Conservation (phyloP, 2,888 invertebrate genomes). For the Protophormia terraenovae region DNA sequence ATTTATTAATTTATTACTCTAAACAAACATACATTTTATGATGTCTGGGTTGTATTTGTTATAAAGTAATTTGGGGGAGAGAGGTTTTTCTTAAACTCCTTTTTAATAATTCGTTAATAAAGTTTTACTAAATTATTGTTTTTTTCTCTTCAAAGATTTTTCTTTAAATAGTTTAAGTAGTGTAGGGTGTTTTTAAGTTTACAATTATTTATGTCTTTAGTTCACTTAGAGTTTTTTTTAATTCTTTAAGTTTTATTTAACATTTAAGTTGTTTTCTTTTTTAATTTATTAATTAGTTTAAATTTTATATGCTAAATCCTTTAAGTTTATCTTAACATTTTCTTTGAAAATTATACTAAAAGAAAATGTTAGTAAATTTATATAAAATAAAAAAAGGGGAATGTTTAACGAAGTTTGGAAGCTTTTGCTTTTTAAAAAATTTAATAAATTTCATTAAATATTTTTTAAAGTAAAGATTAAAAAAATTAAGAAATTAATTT, state of each 20-base stretch:
- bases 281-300: background rate
- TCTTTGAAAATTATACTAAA: background rate
- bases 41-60: conserved; percentile 1
- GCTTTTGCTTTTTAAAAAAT: no score
- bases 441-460: background rate
- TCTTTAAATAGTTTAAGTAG: background rate
- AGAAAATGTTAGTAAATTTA: background rate
- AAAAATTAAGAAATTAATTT: background rate
- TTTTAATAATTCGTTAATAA: background rate
- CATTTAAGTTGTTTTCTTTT: background rate
- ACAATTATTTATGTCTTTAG: background rate
- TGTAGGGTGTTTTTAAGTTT: background rate
- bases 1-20: conserved; percentile 47
- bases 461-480: background rate
- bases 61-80: conserved; percentile 20
- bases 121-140: conserved; percentile 8
- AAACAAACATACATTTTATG: conserved; percentile 46
- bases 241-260: background rate
- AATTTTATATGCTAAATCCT: background rate
- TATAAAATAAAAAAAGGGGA: background rate
- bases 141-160: background rate
- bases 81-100: background rate
- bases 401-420: background rate
- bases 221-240: background rate
- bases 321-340: background rate